Base-by-base conservation (phyloP, 2,888 invertebrate species). In the Coelopa pilipes region DNA sequence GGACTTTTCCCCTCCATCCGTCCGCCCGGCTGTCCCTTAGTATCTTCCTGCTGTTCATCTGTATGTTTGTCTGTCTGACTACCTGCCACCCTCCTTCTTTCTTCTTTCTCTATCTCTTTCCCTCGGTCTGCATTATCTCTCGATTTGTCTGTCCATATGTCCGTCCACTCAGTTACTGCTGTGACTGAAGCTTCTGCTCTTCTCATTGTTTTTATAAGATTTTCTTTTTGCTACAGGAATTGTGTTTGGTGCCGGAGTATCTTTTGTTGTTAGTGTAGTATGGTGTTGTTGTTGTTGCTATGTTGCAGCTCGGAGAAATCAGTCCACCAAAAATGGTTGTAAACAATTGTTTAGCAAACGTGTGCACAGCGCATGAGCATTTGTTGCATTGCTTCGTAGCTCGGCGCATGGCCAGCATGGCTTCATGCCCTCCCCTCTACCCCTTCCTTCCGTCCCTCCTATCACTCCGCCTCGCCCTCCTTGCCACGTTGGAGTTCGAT, bases 271-370 rank as follows among this genome's bases (percentile, higher is more conserved):
- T 34, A 34, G 34, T 7, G 34, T 45, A n/a, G 47, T 49, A 34
- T 74, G 66, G 21, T 49, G 13, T 34, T 67, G 45, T 60, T 60
- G 57, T 59, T 67, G 50, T 60, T 60, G 63, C 59, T 60, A 53
- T 62, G n/a, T 24, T 57, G 45, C 47, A 63, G 73, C 60, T 68
- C 63, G 72, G 74, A 60, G 74, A 75, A 76, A 76, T 76, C 76
- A 76, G 76, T 76, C 75, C 75, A 72, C 69, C 66, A 71, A 70
- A 65, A 74, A 75, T 75, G 70, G 75, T 72, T 70, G 74, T 71
- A 73, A 73, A 73, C 76, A 76, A 76, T 76, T 73, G 74, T 76
- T 74, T 74, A 62, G 71, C 59, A 55, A 71, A 71, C 71, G 71
- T 71, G 63, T 71, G 71, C 70, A 62, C 62, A 17, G 47, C 62